Evolutionary conservation across 2,888 invertebrate species (phyloP), one percentile per base, ranked within the genome.

Genomic region (Neoscelio sp.): DNA sequence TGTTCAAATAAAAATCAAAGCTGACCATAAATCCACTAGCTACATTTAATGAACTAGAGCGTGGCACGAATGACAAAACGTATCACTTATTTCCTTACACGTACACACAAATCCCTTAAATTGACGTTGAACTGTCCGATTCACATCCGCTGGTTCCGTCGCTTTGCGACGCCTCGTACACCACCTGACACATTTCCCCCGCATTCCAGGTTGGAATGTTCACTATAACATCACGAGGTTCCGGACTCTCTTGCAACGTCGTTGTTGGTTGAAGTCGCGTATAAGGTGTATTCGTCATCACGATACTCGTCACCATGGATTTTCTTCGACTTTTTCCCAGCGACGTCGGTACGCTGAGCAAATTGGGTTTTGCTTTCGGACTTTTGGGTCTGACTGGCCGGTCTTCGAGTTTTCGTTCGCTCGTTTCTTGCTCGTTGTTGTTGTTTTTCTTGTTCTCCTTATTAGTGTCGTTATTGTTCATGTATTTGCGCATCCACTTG

Each of bases 71-170:
- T n/a, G n/a, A n/a, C n/a, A n/a, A n/a, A n/a, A n/a, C n/a, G n/a
- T n/a, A n/a, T n/a, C n/a, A n/a, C n/a, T 13, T 10, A 38, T 13
- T 38, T 38, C 38, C 38, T n/a, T n/a, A n/a, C n/a, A n/a, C n/a
- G n/a, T n/a, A 17, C 13, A 13, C 17, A 26, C 12, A 10, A 13
- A 38, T 20, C 2, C 8, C 13, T 82, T 85, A 88, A 74, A 89
- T 86, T 38, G 89, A 89, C 13, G 89, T 89, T 5, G 89, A 89
- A 71, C 88, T 86, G 17, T 88, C 88, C 65, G 88, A 86, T 42
- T 88, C 89, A n/a, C 84, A 85, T 40, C 88, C 87, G 20, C 85
- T 85, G 8, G 73, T 73, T 1, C 58, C 78, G 2, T 78, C 78
- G 33, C 65, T 80, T 0, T 52, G 68, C 17, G 64, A 35, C 1